Base-by-base conservation (phyloP, 2,113 vertebrate species). In the Psittacara wagleri region DNA sequence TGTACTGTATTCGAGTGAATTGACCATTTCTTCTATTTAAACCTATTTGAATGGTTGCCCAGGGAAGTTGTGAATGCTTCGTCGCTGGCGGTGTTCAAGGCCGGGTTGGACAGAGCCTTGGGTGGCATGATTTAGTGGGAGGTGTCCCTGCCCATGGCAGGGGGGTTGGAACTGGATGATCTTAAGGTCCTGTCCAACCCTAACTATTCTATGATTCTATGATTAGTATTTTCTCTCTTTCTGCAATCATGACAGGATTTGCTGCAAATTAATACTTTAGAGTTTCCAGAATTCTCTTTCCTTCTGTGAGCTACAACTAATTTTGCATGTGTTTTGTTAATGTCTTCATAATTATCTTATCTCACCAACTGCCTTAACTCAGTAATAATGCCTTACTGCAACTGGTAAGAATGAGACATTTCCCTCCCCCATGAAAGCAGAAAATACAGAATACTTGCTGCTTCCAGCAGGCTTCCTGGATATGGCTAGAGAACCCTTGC, bases 331-430 rank as follows among this genome's bases (percentile, higher is more conserved):
- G 1, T 89, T 94, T 92, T 81, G 89, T 69, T 96, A 97, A 94
- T 94, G 35, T 67, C 43, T 67, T 95, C 95, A 41, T 94, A 85
- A 94, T 95, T 82, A 94, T 44, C 72, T 95, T 94, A 83, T 90
- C 83, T 96, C 96, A 94, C 83, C 59, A 93, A 96, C 66, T 95
- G 76, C 79, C 95, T 52, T 61, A 94, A 74, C 72, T 77, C 64
- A 94, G 73, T 68, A 95, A 86, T 76, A 96, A 82, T 82, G n/a
- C 86, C 41, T 96, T 37, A 43, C 28, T 84, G 67, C 48, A 88
- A 39, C 49, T 84, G 54, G 28, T 81, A 69, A 64, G 64, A 86
- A 57, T 48, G 28, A 92, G 92, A 51, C 70, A 74, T 68, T 86
- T 88, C 52, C 16, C 10, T 49, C 13, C 46, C 35, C 57, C 27